phyloP scores from a whole-genome alignment of 2,113 vertebrate species.

The Grus americana region DNA sequence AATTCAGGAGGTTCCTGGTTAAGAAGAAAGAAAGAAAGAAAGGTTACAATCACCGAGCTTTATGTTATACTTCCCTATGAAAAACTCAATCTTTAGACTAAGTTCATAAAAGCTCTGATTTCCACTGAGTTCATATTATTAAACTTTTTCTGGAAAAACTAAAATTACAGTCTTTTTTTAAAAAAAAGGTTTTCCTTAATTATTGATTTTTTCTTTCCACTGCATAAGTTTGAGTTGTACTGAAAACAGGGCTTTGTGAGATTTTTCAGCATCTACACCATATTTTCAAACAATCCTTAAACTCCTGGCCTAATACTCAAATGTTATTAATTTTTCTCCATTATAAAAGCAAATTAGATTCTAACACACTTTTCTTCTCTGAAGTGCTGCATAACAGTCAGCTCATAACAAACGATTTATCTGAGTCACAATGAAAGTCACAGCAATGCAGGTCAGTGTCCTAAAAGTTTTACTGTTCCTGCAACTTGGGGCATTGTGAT shows the following conservation, averaged over 20 bases:
- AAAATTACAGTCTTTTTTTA: background rate
- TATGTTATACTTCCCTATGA: background rate
- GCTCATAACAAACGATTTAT: background rate
- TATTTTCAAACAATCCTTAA: background rate
- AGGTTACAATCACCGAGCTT: background rate
- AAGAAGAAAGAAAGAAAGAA: background rate
- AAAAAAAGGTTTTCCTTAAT: background rate
- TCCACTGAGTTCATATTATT: too few relatives aligned
- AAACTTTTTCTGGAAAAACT: background rate
- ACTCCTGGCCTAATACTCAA: background rate
- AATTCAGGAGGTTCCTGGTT: constrained; percentile 81
- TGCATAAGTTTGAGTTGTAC: background rate
- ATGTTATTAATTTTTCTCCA: background rate
- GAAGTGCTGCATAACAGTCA: background rate
- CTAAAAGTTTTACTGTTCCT: background rate
- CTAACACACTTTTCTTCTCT: background rate
- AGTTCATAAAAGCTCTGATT: background rate
- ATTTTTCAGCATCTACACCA: background rate
- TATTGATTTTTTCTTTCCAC: background rate
- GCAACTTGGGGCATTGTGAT: background rate
- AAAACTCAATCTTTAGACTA: background rate
- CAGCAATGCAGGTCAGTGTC: background rate
- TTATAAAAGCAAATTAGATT: background rate
- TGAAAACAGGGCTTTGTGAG: background rate
- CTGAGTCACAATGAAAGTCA: background rate